Conservation (phyloP, 2,888 invertebrate species). For the Tridacna crocea region DNA sequence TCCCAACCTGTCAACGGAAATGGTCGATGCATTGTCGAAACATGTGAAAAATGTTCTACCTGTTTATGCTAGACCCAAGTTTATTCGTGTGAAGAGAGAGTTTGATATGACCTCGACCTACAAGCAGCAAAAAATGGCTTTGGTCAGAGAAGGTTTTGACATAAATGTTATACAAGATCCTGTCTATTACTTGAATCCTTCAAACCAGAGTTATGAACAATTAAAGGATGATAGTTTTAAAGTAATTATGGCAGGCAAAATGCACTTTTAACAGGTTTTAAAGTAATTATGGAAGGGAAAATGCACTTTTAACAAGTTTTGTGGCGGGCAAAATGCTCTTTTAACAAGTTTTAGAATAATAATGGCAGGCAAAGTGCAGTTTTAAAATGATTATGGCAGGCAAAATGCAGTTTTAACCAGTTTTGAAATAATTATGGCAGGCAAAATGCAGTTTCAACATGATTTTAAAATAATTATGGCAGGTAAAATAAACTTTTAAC, state of each 20-base stretch:
- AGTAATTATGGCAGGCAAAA: conserved; percentile 46
- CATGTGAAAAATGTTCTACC: conserved; percentile 69
- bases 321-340: too few species aligned
- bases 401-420: too few species aligned
- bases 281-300: too few species aligned
- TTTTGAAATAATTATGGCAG: too few species aligned
- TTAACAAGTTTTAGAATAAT: too few species aligned
- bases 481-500: too few species aligned
- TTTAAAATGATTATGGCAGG: too few species aligned
- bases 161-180: conserved; percentile 38
- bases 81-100: conserved; percentile 56
- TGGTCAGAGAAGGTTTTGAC: conserved; percentile 61
- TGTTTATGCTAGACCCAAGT: conserved; percentile 71
- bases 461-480: too few species aligned
- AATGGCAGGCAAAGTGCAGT: too few species aligned
- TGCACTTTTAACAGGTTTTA: conserved; percentile 4
- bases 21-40: conserved; percentile 55
- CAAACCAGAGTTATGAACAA: conserved; percentile 40
- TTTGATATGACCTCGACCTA: conserved; percentile 63
- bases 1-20: conserved; percentile 34
- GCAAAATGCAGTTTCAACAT: too few species aligned
- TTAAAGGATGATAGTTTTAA: conserved; percentile 36
- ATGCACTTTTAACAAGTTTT: too few species aligned
- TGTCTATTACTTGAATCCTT: conserved; percentile 50
- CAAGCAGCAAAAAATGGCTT: conserved; percentile 58